These are phyloP conservation scores for Artemia sp. DNA, from an alignment of 2,888 invertebrate species.

Conservation along the genomic window DNA sequence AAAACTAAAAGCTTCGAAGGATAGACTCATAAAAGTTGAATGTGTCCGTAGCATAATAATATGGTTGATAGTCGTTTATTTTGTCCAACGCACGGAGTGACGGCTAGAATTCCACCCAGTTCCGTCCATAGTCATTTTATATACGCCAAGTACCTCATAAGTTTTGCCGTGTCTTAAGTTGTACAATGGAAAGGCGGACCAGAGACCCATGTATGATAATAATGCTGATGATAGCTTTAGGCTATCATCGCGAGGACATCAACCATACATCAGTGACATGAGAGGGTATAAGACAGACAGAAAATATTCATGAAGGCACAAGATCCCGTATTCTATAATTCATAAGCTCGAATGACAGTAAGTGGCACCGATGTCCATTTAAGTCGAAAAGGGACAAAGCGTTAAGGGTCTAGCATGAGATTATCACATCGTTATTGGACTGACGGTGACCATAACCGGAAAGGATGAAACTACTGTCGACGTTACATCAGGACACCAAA, in stretches of 20 bases:
- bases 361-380: slow-evolving; percentile 15
- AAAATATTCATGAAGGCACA: slow-evolving; percentile 11
- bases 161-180: slow-evolving; percentile 1
- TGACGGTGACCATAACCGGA: background rate
- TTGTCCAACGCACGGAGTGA: no score
- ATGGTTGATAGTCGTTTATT: no score
- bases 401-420: background rate
- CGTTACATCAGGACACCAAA: slow-evolving; percentile 1
- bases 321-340: slow-evolving; percentile 3
- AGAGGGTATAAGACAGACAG: slow-evolving; percentile 8
- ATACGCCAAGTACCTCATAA: slow-evolving; percentile 8
- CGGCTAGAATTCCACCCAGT: background rate
- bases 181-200: slow-evolving; percentile 12
- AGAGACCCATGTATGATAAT: slow-evolving; percentile 13
- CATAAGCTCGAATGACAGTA: slow-evolving; percentile 14
- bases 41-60: no score
- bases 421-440: background rate
- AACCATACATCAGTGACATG: slow-evolving; percentile 13
- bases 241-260: slow-evolving; percentile 7
- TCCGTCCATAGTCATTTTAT: background rate
- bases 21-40: no score
- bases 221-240: background rate
- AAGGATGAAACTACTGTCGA: slow-evolving; percentile 14
- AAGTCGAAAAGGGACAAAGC: slow-evolving; percentile 2
- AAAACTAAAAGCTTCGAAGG: no score